A percentile compares a stretch with the other conserved stretches of the same genome.
Evolutionary conservation across 1,140 invertebrate species (phyloP).

Genomic region (Semibalanus balanoides): DNA sequence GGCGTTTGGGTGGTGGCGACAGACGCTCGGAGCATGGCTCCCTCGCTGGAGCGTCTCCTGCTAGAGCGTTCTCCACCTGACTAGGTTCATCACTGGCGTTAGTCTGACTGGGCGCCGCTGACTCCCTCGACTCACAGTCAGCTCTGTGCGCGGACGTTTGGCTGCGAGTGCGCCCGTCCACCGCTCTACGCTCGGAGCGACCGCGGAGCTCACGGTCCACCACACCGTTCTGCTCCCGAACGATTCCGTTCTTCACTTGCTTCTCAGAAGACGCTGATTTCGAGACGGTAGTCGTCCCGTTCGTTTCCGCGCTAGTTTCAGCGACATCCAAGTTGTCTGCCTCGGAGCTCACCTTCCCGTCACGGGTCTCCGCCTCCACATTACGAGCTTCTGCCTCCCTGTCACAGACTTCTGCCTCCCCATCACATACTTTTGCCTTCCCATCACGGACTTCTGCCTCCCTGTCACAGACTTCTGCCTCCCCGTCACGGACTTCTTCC

Average conservation of each 20-base stretch:
- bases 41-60: too few relatives aligned
- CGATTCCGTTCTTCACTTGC: not conserved
- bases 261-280: not conserved
- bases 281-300: not conserved
- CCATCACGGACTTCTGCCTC: too few relatives aligned
- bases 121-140: too few relatives aligned
- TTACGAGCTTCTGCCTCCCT: too few relatives aligned
- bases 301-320: not conserved
- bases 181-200: too few relatives aligned
- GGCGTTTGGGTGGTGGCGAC: not conserved
- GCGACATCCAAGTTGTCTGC: too few relatives aligned
- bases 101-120: too few relatives aligned
- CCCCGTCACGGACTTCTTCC: not conserved
- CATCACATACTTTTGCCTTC: too few relatives aligned
- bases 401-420: too few relatives aligned
- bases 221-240: not conserved
- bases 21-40: not conserved
- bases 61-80: not conserved
- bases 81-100: not conserved
- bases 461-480: not conserved
- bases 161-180: not conserved
- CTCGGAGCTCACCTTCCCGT: not conserved
- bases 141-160: not conserved
- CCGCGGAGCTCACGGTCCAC: not conserved
- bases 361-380: not conserved